These are phyloP conservation scores for Linepithema humile DNA, from an alignment of 1,140 invertebrate genomes.

Conservation along the genomic window DNA sequence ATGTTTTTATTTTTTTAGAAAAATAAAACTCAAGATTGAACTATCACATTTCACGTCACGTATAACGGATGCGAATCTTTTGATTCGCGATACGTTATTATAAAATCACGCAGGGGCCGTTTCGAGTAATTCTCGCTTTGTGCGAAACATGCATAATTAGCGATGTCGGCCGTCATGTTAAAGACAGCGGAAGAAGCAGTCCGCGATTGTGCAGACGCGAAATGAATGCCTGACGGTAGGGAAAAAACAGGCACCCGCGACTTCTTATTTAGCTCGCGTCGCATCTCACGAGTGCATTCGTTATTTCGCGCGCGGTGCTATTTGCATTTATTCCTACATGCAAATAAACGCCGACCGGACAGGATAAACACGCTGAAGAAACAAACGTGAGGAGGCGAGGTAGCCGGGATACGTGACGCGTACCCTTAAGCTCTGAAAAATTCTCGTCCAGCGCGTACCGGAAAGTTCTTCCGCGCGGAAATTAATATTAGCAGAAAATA, in stretches of 20 bases:
- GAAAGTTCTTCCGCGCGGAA: conserved; percentile 51
- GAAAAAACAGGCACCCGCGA: conserved; percentile 18
- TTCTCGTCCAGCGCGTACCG: conserved; percentile 22
- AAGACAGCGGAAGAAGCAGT: conserved; percentile 13
- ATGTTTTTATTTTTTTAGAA: no score
- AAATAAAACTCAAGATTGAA: no score
- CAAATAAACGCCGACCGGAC: conserved; percentile 47
- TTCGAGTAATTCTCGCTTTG: conserved; percentile 9
- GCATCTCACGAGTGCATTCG: conserved; percentile 45
- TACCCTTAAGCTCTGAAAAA: conserved; percentile 44
- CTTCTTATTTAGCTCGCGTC: conserved; percentile 46
- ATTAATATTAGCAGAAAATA: conserved; percentile 58
- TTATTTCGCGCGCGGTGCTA: conserved; percentile 51
- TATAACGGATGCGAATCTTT: neutral
- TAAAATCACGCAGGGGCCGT: neutral
- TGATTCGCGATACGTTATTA: neutral
- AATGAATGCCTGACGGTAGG: neutral
- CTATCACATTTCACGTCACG: no score
- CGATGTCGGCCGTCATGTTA: conserved; percentile 21
- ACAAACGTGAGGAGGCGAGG: conserved; percentile 41
- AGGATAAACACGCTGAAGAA: conserved; percentile 51
- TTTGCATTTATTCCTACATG: conserved; percentile 57
- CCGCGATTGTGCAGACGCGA: conserved; percentile 23
- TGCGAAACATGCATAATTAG: conserved; percentile 35
- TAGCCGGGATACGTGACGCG: conserved; percentile 48